phyloP scores from a whole-genome alignment of 2,797 vertebrate genomes.

The Nyctibius grandis region DNA sequence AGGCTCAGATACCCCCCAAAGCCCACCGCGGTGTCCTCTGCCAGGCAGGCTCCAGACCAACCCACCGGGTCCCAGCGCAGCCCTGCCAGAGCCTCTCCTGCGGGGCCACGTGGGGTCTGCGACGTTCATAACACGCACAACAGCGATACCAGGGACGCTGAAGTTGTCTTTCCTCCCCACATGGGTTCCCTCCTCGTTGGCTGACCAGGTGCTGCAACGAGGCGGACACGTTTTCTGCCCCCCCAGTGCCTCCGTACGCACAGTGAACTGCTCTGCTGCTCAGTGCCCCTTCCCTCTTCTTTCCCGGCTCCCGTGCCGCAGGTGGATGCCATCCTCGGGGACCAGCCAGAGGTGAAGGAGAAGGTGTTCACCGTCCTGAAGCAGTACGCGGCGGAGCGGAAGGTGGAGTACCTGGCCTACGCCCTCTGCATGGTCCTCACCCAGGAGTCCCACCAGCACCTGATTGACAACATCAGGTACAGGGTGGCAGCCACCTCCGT shows the following conservation, averaged over 20 bases:
- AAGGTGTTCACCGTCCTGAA: conserved; percentile 87
- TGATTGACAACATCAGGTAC: conserved; percentile 94
- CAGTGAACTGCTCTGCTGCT: fast-evolving
- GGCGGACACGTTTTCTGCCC: fast-evolving
- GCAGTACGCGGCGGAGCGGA: conserved; percentile 90
- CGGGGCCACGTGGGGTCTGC: background rate
- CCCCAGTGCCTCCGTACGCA: fast-evolving
- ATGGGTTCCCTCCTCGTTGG: fast-evolving
- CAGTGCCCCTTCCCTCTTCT: background rate
- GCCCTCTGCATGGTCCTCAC: conserved; percentile 84
- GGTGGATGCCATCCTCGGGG: conserved; percentile 89
- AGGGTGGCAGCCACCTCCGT: fast-evolving
- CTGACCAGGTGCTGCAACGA: background rate
- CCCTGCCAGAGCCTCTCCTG: background rate
- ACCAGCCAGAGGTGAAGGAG: conserved; percentile 86
- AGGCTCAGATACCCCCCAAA: background rate
- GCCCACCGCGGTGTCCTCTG: background rate
- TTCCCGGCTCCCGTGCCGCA: conserved; percentile 20
- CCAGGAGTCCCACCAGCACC: conserved; percentile 82
- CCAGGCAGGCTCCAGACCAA: background rate
- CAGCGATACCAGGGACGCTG: fast-evolving
- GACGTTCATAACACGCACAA: fast-evolving
- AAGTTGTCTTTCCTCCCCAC: fast-evolving
- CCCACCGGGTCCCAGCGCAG: background rate
- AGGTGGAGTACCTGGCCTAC: conserved; percentile 87